phyloP scores from a whole-genome alignment of 2,888 invertebrate species.

The Sepioteuthis lessoniana region DNA sequence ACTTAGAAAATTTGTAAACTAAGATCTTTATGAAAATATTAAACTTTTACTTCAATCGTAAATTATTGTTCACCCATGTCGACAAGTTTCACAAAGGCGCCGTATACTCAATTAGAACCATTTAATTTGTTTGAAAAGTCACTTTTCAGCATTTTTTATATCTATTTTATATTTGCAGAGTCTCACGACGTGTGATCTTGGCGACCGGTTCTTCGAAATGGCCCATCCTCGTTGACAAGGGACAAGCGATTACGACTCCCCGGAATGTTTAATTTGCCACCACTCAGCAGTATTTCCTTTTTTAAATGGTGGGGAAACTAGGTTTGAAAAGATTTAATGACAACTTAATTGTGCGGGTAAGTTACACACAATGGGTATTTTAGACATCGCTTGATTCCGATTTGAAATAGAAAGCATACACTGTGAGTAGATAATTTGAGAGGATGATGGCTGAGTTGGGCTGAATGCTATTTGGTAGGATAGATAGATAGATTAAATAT shows the following conservation, averaged over 20 bases:
- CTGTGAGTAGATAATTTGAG: background rate
- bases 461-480: background rate
- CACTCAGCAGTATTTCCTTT: background rate
- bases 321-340: background rate
- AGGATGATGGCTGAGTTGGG: background rate
- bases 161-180: background rate
- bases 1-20: background rate
- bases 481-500: background rate
- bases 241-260: background rate
- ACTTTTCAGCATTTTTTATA: background rate
- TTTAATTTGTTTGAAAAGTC: constrained; percentile 8
- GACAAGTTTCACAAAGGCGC: background rate
- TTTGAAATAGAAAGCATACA: background rate
- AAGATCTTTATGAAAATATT: background rate
- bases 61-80: background rate
- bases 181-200: background rate
- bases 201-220: background rate
- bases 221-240: background rate
- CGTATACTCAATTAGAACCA: background rate
- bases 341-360: background rate
- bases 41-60: background rate
- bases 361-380: background rate
- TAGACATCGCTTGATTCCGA: background rate
- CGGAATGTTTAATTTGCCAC: background rate
- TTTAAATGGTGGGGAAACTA: background rate